Conservation (phyloP, 2,888 invertebrate species). For the Torymus auratus region DNA sequence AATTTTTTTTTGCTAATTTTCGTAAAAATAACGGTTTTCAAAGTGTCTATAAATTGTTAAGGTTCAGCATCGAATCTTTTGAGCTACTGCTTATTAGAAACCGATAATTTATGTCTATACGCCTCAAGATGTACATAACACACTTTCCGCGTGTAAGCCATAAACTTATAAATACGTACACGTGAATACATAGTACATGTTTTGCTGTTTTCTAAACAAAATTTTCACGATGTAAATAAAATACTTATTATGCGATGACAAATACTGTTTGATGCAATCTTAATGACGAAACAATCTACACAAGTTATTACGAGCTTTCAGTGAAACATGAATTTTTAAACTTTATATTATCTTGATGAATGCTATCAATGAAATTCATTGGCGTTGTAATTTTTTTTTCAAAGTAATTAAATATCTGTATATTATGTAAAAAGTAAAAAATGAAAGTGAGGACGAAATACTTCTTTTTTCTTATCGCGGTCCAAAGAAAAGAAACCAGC, state of each 20-base stretch:
- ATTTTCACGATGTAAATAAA: constrained; percentile 3
- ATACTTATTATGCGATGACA: background rate
- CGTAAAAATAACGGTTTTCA: no score
- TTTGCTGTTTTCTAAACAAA: constrained; percentile 20
- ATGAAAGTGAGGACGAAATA: no score
- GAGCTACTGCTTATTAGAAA: background rate
- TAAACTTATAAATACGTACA: background rate
- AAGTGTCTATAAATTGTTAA: no score
- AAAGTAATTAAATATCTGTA: no score
- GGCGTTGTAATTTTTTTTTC: no score
- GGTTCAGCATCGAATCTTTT: background rate
- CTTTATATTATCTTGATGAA: no score
- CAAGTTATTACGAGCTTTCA: no score
- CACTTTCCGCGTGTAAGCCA: background rate
- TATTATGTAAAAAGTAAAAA: no score
- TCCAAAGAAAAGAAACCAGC: no score
- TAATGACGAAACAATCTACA: background rate
- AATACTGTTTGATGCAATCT: constrained; percentile 12
- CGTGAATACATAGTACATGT: background rate
- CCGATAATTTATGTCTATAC: constrained; percentile 31
- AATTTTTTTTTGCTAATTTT: no score
- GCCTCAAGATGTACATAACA: constrained; percentile 12
- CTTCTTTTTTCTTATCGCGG: no score
- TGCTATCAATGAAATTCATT: no score
- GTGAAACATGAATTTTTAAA: background rate